phyloP scores from a whole-genome alignment of 2,797 vertebrate species.

The Psittacula echo region DNA sequence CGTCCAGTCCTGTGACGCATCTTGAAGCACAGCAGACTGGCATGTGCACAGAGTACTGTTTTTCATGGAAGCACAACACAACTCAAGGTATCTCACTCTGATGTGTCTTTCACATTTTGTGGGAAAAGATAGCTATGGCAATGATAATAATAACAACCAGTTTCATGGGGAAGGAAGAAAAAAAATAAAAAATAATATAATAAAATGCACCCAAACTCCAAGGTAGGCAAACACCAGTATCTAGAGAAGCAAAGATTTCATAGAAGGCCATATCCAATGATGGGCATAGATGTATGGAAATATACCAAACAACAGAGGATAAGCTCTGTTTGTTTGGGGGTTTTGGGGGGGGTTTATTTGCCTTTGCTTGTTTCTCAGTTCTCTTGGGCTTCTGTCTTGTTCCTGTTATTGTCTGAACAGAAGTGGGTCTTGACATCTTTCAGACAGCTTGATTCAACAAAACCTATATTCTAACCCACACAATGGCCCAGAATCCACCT shows the following conservation, averaged over 20 bases:
- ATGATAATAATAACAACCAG: background rate
- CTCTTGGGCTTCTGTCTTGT: background rate
- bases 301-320: background rate
- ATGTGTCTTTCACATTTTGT: fast-evolving
- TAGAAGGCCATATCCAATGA: background rate
- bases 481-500: background rate
- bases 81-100: background rate
- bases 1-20: background rate
- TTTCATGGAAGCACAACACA: background rate
- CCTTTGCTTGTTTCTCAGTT: background rate
- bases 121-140: background rate
- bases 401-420: background rate
- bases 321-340: background rate
- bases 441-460: background rate
- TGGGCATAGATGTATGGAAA: background rate
- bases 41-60: background rate
- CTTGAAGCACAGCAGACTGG: background rate
- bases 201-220: background rate
- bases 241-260: background rate
- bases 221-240: background rate
- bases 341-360: background rate
- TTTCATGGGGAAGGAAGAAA: background rate
- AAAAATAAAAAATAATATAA: background rate
- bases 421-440: background rate
- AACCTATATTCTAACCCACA: background rate